Conservation (phyloP, 2,797 vertebrate species). For the Chelmon rostratus region DNA sequence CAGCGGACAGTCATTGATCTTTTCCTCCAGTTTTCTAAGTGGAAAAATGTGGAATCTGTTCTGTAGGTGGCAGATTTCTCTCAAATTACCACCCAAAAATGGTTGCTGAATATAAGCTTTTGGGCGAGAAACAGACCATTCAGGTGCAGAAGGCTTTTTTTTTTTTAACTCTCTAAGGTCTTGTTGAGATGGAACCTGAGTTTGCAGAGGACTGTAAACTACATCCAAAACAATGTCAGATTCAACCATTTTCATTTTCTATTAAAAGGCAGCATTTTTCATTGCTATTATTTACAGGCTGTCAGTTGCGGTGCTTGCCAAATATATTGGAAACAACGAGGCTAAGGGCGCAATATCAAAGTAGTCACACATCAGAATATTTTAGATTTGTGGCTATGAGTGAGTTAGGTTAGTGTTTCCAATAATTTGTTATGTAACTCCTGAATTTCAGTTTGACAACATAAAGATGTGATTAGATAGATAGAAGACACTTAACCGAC, state of each 20-base stretch:
- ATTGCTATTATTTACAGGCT: constrained; percentile 5
- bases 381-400: neutral
- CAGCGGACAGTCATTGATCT: constrained; percentile 42
- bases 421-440: neutral
- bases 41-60: constrained; percentile 25
- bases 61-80: constrained; percentile 43
- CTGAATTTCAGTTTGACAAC: neutral
- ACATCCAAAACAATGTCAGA: neutral
- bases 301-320: constrained; percentile 5
- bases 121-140: neutral
- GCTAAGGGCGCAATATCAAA: neutral
- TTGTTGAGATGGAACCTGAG: neutral
- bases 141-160: constrained; percentile 7
- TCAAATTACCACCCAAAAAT: neutral
- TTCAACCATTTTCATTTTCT: neutral
- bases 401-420: neutral
- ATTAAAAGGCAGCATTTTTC: neutral
- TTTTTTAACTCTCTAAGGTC: neutral
- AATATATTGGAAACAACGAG: neutral
- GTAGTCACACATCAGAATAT: neutral
- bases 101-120: constrained; percentile 15
- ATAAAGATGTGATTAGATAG: neutral
- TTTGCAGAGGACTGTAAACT: neutral
- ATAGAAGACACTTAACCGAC: neutral
- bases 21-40: constrained; percentile 38